Evolutionary conservation across 2,113 vertebrate genomes (phyloP), one percentile per base, ranked within the genome.

Genomic region (Tringa solitaria): DNA sequence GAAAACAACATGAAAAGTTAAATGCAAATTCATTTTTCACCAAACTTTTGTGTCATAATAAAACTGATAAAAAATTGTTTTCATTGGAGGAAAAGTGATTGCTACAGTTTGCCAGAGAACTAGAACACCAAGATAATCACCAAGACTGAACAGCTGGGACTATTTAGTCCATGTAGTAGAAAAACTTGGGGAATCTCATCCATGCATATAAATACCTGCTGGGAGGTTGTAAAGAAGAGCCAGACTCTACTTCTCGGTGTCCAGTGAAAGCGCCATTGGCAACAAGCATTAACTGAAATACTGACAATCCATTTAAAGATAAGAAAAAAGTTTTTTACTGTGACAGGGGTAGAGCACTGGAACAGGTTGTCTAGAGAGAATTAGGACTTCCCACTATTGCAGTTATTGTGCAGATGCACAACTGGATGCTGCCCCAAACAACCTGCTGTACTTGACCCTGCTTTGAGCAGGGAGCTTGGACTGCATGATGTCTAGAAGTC

Each of bases 21-120:
- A 72, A 84, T 53, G 35, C 23, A 75, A 86, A 93, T 84, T 81
- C n/a, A 89, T 89, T 94, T 84, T 97, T 93, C 64, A 94, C 65
- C 17, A 50, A 84, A 75, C 11, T 37, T 87, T 22, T 53, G 16
- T 96, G 74, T 89, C 90, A 83, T 73, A 90, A 87, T 87, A 89
- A 89, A 95, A 75, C 50, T 35, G 72, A 95, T 83, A 46, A 72
- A 94, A 69, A 73, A 23, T 24, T 87, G 46, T 50, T 91, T 96
- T 89, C 3, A 1, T 83, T 96, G 79, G 74, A 70, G 24, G 21
- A 68, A 69, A 93, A 86, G 26, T 33, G 26, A 76, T 51, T 28
- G 11, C 61, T 94, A 50, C 28, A 23, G n/a, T 77, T 93, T 87
- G 51, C 73, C 90, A 97, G 68, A 90, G 85, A 87, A 64, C 6